Conservation (phyloP, 1,140 invertebrate genomes). For the Drosophila sechellia region DNA sequence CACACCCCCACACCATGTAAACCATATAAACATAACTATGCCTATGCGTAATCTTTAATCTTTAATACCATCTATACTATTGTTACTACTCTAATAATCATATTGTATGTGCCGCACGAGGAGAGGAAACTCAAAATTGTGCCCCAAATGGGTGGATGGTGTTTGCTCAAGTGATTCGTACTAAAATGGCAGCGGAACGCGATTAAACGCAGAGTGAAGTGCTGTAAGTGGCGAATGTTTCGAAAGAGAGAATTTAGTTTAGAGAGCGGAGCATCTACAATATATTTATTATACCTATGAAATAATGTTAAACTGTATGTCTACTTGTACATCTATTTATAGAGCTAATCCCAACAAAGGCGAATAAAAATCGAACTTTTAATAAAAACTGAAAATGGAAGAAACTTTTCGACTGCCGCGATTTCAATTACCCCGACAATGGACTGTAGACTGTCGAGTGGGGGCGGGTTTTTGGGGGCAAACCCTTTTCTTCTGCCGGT, state of each 20-base stretch:
- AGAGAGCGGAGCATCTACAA: constrained; percentile 43
- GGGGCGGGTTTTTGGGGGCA: constrained; percentile 20
- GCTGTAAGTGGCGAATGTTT: constrained; percentile 39
- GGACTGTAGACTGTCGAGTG: constrained; percentile 15
- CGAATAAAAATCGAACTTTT: constrained; percentile 74
- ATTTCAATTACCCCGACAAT: constrained; percentile 64
- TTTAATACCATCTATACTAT: constrained; percentile 26
- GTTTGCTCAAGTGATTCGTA: constrained; percentile 57
- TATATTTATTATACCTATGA: constrained; percentile 67
- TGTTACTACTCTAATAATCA: constrained; percentile 58
- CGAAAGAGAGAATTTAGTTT: constrained; percentile 14
- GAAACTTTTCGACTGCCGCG: constrained; percentile 24
- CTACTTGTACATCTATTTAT: constrained; percentile 64
- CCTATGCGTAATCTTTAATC: constrained; percentile 42
- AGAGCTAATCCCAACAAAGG: constrained; percentile 62
- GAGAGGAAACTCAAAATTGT: constrained; percentile 35
- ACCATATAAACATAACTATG: constrained; percentile 38
- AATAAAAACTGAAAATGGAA: constrained; percentile 47
- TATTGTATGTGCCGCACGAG: constrained; percentile 44
- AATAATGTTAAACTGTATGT: constrained; percentile 51
- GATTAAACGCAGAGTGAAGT: constrained; percentile 11
- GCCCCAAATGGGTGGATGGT: constrained; percentile 44
- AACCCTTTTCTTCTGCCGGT: constrained; percentile 42
- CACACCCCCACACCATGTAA: constrained; percentile 13
- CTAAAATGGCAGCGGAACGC: constrained; percentile 52